phyloP scores from a whole-genome alignment of 2,113 vertebrate genomes.

The Phrynocephalus versicolor region DNA sequence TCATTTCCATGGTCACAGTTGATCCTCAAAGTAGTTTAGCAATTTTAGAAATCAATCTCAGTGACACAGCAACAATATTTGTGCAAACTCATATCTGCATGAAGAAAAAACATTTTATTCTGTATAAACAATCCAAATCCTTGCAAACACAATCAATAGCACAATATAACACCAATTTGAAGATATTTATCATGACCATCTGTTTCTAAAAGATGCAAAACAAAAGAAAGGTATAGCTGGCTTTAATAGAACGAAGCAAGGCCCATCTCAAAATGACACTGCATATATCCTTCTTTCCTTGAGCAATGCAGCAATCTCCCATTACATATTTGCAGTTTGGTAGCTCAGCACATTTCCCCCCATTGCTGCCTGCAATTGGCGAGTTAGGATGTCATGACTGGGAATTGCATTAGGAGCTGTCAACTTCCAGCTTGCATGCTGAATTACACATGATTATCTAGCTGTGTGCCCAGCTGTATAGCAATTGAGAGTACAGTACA shows the following conservation, averaged over 20 bases:
- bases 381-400: neutral
- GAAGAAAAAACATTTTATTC: neutral
- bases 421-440: neutral
- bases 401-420: neutral
- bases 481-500: neutral
- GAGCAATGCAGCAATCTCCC: neutral
- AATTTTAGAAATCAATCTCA: neutral
- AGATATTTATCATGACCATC: neutral
- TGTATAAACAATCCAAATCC: neutral
- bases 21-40: neutral
- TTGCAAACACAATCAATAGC: neutral
- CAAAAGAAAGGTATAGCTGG: neutral
- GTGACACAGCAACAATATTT: too few species aligned
- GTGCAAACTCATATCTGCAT: too few species aligned
- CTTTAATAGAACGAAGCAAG: neutral
- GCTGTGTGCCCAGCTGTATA: slow-evolving; percentile 31
- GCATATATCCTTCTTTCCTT: neutral
- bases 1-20: neutral
- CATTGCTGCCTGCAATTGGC: neutral
- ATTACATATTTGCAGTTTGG: neutral
- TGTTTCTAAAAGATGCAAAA: neutral
- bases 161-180: neutral
- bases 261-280: rapidly evolving
- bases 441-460: neutral
- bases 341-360: neutral